Evolutionary conservation across 1,140 invertebrate genomes (phyloP).

Genomic region (Cyclargus thomasi): DNA sequence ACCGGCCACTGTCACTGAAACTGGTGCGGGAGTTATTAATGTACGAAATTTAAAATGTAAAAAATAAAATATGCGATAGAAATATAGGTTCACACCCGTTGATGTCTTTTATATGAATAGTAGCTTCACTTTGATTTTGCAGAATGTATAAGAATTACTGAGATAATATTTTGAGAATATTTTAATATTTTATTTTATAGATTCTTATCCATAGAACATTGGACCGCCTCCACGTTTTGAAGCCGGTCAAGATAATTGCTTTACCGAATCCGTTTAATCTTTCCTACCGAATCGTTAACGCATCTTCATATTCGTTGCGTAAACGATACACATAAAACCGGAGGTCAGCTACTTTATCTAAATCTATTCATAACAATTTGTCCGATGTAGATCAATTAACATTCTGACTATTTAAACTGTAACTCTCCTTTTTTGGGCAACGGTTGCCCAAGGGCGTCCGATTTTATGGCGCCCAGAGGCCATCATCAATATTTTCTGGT

Average conservation of each 20-base stretch:
- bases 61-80: no score
- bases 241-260: no score
- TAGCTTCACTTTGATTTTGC: not conserved
- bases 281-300: not conserved
- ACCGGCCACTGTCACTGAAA: no score
- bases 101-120: not conserved
- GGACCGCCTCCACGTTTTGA: no score
- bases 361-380: not conserved
- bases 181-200: no score
- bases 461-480: not conserved
- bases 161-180: no score
- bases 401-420: not conserved
- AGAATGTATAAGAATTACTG: no score
- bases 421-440: conserved; percentile 7
- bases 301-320: not conserved
- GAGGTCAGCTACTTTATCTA: not conserved
- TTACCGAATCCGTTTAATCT: no score
- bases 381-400: not conserved
- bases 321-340: not conserved
- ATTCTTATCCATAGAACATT: no score
- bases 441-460: not conserved
- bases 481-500: conserved; percentile 24
- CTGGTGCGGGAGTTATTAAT: no score
- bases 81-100: no score
- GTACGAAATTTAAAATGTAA: no score